Conservation (phyloP, 2,888 invertebrate genomes). For the Plebejus anna region DNA sequence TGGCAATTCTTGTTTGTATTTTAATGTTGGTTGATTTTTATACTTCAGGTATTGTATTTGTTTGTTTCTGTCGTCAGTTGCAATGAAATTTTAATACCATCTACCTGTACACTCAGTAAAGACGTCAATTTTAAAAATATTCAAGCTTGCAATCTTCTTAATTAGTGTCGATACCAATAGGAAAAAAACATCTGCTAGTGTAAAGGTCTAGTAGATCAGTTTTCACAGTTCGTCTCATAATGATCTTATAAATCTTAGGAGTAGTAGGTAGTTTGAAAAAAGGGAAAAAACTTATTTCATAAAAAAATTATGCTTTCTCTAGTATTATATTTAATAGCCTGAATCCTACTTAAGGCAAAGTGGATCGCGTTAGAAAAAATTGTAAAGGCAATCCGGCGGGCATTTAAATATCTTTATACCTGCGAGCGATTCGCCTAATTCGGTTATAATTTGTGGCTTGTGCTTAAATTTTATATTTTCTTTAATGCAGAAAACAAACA, state of each 20-base stretch:
- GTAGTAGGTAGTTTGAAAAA: not conserved
- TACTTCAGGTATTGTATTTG: not conserved
- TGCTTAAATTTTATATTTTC: conserved; percentile 26
- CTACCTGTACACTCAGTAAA: too few species aligned
- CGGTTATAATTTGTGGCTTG: conserved; percentile 30
- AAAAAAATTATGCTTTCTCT: not conserved
- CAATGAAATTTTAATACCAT: not conserved
- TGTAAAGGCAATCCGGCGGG: conserved; percentile 42
- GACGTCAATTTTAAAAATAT: too few species aligned
- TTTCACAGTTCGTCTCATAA: too few species aligned
- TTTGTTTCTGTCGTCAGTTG: not conserved
- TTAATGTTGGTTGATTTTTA: not conserved
- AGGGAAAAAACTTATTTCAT: not conserved
- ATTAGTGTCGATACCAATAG: too few species aligned
- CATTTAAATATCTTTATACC: conserved; percentile 36
- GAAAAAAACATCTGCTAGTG: too few species aligned
- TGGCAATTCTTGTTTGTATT: not conserved
- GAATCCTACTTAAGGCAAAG: conserved; percentile 42
- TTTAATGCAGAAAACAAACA: conserved; percentile 14
- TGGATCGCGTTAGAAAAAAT: conserved; percentile 44
- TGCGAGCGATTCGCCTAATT: conserved; percentile 36
- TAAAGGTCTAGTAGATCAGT: too few species aligned
- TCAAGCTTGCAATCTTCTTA: too few species aligned
- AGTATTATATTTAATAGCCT: not conserved
- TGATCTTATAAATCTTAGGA: not conserved